Evolutionary conservation across 2,888 invertebrate genomes (phyloP).

Genomic region (Plemyria rubiginata): DNA sequence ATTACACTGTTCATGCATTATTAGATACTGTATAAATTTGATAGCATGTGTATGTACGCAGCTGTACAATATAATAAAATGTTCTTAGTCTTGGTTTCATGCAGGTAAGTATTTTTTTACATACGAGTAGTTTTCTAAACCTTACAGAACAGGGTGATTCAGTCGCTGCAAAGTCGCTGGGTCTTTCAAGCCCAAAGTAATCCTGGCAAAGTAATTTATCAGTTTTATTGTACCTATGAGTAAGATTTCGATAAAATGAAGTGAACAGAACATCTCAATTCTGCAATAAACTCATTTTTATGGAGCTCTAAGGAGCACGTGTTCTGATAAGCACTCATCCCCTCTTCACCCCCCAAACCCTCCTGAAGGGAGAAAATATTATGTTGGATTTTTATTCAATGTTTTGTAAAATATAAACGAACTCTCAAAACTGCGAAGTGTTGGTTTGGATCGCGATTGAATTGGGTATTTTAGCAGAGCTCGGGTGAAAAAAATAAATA

Average conservation of each 20-base stretch:
- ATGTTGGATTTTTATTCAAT: constrained; percentile 34
- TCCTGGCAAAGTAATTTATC: constrained; percentile 1
- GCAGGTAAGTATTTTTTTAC: too few relatives aligned
- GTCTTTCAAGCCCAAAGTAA: background rate
- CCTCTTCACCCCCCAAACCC: constrained; percentile 15
- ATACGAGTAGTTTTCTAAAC: too few relatives aligned
- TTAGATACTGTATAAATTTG: too few relatives aligned
- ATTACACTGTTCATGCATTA: too few relatives aligned
- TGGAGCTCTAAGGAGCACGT: constrained; percentile 38
- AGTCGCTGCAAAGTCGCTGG: background rate
- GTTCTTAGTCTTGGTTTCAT: too few relatives aligned
- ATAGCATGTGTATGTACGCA: too few relatives aligned
- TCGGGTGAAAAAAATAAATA: too few relatives aligned
- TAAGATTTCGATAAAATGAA: constrained; percentile 22
- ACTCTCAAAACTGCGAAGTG: constrained; percentile 2
- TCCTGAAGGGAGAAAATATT: constrained; percentile 25
- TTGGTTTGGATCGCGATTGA: too few relatives aligned
- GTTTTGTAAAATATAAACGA: constrained; percentile 25
- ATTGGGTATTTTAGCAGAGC: too few relatives aligned
- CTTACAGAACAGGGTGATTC: too few relatives aligned
- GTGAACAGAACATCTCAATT: constrained; percentile 36
- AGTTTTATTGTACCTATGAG: constrained; percentile 20
- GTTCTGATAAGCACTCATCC: constrained; percentile 39
- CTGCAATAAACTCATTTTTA: constrained; percentile 50
- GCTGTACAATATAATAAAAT: too few relatives aligned